Percentiles rank a stretch among this genome's conserved stretches.
Evolutionary conservation across 2,888 invertebrate species (phyloP).

Genomic region (Zygogramma bicolorata): DNA sequence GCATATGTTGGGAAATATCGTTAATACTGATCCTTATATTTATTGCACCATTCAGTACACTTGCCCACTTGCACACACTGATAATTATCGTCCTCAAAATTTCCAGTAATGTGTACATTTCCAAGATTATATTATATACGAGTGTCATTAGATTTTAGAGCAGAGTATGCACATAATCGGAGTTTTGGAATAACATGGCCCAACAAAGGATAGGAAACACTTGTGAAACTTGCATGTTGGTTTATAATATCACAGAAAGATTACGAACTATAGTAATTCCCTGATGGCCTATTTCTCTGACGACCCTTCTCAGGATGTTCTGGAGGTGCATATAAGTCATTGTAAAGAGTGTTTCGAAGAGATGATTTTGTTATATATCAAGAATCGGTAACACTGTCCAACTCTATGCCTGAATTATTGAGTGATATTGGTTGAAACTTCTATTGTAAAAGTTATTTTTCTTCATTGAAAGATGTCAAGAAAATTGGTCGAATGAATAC

Average conservation of each 20-base stretch:
- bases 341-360: no score
- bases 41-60: not conserved
- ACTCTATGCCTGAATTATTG: no score
- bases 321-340: not conserved
- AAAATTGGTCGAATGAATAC: no score
- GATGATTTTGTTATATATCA: no score
- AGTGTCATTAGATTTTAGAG: conserved; percentile 28
- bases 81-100: not conserved
- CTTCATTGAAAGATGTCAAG: no score
- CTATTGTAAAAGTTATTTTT: no score
- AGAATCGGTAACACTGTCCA: no score
- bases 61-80: not conserved
- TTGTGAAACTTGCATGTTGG: conserved; percentile 11
- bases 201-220: conserved; percentile 6
- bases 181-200: conserved; percentile 30
- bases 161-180: conserved; percentile 31
- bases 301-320: not conserved
- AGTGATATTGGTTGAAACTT: no score
- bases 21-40: not conserved
- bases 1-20: no score
- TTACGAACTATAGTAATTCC: conserved; percentile 30
- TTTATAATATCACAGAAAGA: conserved; percentile 30
- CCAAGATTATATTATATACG: conserved; percentile 22
- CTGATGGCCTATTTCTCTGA: conserved; percentile 29
- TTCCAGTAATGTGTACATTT: conserved; percentile 13